Conservation (phyloP, 2,113 vertebrate genomes). For the Phainopepla nitens region DNA sequence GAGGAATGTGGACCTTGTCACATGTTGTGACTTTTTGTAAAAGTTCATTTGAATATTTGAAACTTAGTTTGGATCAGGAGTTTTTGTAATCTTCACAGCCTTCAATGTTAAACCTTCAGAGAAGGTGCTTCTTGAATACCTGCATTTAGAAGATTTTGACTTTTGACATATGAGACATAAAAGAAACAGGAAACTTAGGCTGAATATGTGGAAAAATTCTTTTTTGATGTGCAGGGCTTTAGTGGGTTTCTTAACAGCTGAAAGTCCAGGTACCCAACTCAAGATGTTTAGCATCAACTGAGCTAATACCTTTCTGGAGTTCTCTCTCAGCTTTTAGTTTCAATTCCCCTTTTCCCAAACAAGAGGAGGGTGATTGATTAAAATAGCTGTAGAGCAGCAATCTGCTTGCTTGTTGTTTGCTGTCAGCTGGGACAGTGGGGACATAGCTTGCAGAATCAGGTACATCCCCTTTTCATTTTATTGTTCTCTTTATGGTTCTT, state of each 20-base stretch:
- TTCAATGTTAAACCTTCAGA: background rate
- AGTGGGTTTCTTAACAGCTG: background rate
- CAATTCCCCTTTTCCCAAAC: background rate
- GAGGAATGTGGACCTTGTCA: background rate
- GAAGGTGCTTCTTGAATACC: background rate
- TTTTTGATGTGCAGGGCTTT: background rate
- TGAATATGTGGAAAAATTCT: background rate
- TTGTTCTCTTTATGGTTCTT: constrained; percentile 39
- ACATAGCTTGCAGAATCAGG: background rate
- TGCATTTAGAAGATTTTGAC: background rate
- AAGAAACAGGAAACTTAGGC: background rate
- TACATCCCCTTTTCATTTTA: background rate
- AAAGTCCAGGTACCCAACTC: background rate
- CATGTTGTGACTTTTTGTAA: background rate
- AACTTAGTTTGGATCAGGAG: background rate
- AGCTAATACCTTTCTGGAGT: background rate
- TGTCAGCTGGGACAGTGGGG: background rate
- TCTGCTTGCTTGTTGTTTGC: background rate
- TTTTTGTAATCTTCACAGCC: background rate
- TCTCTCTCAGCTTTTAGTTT: background rate
- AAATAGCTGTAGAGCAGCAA: background rate
- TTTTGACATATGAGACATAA: background rate
- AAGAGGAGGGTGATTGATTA: background rate
- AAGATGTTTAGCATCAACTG: background rate
- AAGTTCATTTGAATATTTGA: background rate